phyloP scores from a whole-genome alignment of 2,797 vertebrate species.

The Chelon auratus region DNA sequence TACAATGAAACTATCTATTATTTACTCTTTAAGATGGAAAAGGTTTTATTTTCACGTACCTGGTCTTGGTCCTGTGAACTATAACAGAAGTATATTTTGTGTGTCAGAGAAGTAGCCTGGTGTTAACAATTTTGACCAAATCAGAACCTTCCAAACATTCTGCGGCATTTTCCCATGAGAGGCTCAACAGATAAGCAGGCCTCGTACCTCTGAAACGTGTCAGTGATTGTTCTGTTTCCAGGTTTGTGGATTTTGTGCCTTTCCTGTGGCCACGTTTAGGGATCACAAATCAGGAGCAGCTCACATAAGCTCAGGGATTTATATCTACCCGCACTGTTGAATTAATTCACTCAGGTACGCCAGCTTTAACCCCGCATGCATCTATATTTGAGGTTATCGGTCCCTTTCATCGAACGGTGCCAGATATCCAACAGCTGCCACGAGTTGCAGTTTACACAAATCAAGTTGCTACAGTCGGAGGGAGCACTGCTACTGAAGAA shows the following conservation, averaged over 20 bases:
- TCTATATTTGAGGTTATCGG: conserved; percentile 9
- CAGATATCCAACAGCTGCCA: conserved; percentile 9
- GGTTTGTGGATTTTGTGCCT: neutral
- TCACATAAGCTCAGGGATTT: conserved; percentile 15
- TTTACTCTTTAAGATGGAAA: neutral
- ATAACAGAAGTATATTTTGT: neutral
- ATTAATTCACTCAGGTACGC: neutral
- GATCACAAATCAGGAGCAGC: conserved; percentile 15
- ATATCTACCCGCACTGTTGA: conserved; percentile 19
- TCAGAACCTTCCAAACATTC: neutral
- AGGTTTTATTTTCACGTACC: neutral
- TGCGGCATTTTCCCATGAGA: conserved; percentile 17
- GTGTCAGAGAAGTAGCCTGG: neutral
- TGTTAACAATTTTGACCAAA: conserved; percentile 4
- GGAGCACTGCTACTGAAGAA: conserved; percentile 8
- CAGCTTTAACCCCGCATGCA: conserved; percentile 7
- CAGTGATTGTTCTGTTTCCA: conserved; percentile 25
- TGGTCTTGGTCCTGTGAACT: neutral
- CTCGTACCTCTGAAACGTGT: conserved; percentile 9
- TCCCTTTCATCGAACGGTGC: conserved; percentile 7
- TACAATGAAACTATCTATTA: neutral
- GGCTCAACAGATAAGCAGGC: conserved; percentile 18
- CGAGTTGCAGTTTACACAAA: conserved; percentile 4
- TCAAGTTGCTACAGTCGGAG: conserved; percentile 4
- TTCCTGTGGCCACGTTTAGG: conserved; percentile 10